phyloP scores from a whole-genome alignment of 2,888 invertebrate species.

The Orthosia incerta region DNA sequence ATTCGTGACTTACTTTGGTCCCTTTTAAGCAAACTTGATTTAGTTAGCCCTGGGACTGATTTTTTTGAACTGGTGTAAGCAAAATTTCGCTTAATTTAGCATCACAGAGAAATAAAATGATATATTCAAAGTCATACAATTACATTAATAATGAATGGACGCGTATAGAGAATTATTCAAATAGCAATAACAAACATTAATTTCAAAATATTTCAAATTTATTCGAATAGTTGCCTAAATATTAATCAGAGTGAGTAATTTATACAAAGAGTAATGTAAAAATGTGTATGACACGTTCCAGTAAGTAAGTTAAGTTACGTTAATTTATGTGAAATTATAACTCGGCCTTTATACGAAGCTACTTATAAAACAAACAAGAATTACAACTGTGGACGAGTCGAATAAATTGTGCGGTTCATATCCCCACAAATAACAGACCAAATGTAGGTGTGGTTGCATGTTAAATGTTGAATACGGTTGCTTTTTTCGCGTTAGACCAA shows the following conservation, averaged over 20 bases:
- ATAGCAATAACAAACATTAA: constrained; percentile 32
- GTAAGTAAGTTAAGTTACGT: constrained; percentile 51
- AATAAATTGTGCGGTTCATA: constrained; percentile 10
- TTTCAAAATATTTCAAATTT: constrained; percentile 61
- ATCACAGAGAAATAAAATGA: constrained; percentile 24
- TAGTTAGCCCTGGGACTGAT: constrained; percentile 8
- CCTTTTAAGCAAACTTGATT: constrained; percentile 40
- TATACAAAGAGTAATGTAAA: constrained; percentile 63
- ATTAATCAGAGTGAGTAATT: constrained; percentile 72
- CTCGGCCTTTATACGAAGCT: constrained; percentile 40
- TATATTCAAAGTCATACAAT: constrained; percentile 24
- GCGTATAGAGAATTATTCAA: constrained; percentile 23
- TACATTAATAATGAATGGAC: constrained; percentile 34
- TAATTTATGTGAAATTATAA: constrained; percentile 63
- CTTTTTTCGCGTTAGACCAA: constrained; percentile 40
- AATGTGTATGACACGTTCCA: constrained; percentile 64
- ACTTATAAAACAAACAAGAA: constrained; percentile 46
- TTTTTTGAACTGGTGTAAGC: constrained; percentile 29
- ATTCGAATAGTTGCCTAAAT: constrained; percentile 65
- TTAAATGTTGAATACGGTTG: not conserved
- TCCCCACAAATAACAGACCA: not conserved
- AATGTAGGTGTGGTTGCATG: constrained; percentile 11
- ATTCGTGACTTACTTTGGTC: constrained; percentile 16
- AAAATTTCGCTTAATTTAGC: constrained; percentile 6
- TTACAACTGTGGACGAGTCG: constrained; percentile 26